Base-by-base conservation (phyloP, 2,888 invertebrate species). In the Clunio marinus region DNA sequence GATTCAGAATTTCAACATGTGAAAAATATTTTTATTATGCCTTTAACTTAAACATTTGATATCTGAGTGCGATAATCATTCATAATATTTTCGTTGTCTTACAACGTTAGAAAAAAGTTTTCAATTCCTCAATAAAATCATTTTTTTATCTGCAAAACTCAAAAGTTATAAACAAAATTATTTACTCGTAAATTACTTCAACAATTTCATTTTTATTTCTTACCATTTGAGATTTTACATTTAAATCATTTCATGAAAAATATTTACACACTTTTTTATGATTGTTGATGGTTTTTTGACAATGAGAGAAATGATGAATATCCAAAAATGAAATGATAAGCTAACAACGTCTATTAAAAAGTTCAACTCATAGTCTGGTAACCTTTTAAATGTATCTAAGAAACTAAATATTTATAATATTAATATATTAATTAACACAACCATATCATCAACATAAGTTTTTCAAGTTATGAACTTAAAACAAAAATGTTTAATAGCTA, bases 141-240 rank as follows among this genome's bases (percentile, higher is more conserved):
- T n/a, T n/a, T n/a, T n/a, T n/a, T n/a, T n/a, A n/a, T n/a, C n/a
- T n/a, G n/a, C n/a, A n/a, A n/a, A n/a, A n/a, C n/a, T n/a, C n/a
- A n/a, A n/a, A n/a, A n/a, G n/a, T n/a, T n/a, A n/a, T n/a, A n/a
- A n/a, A n/a, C n/a, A n/a, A n/a, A n/a, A n/a, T n/a, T n/a, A n/a
- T n/a, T n/a, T n/a, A n/a, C n/a, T n/a, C n/a, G n/a, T n/a, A n/a
- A n/a, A n/a, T n/a, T n/a, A n/a, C n/a, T 58, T 4, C 7, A 58
- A 58, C 58, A 28, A 27, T 58, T 58, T 58, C 24, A 58, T 58
- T 58, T 58, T 58, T 8, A 51, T 51, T 51, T 51, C n/a, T 58
- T 24, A 58, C 22, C 7, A 4, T n/a, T 15, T 58, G 22, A 58
- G 27, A 24, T 58, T 58, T 58, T 58, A 58, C 58, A 58, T 58